A percentile compares a stretch with the other conserved stretches of the same genome.
phyloP scores from a whole-genome alignment of 2,888 invertebrate species.

The Phyllotreta striolata region DNA sequence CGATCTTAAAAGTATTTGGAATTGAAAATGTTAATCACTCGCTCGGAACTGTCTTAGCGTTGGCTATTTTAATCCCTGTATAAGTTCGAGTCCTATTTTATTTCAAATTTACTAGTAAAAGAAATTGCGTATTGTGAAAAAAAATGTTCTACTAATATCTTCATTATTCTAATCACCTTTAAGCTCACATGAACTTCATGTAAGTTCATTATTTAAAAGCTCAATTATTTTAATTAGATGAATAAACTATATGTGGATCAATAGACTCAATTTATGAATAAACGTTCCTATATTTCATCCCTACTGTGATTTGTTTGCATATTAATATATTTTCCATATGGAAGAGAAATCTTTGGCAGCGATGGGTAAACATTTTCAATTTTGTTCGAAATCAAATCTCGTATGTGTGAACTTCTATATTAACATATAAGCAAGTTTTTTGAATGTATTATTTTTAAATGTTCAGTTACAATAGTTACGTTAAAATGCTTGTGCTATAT shows the following conservation, averaged over 20 bases:
- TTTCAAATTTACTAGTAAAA: too few relatives aligned
- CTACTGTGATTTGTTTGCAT: too few relatives aligned
- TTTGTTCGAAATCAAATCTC: conserved; percentile 37
- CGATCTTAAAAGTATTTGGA: conserved; percentile 42
- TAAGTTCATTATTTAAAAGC: too few relatives aligned
- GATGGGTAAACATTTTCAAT: conserved; percentile 38
- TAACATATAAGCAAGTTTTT: conserved; percentile 47
- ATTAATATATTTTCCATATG: too few relatives aligned
- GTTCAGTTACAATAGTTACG: conserved; percentile 43
- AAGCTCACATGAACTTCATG: too few relatives aligned
- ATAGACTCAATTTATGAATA: too few relatives aligned
- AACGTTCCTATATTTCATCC: too few relatives aligned
- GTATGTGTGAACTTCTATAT: conserved; percentile 45
- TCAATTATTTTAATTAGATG: too few relatives aligned
- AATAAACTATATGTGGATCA: too few relatives aligned
- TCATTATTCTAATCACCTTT: too few relatives aligned
- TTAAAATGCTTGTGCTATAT: conserved; percentile 44
- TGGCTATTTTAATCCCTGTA: neutral
- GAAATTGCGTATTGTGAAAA: too few relatives aligned
- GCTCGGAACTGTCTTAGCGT: conserved; percentile 1
- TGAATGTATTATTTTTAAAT: conserved; percentile 45
- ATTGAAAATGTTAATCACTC: conserved; percentile 43
- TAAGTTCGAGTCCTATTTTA: neutral
- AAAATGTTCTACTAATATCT: too few relatives aligned
- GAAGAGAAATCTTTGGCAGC: conserved; percentile 23